Conservation (phyloP, 2,888 invertebrate genomes). For the Branchipolynoe longqiensis region DNA sequence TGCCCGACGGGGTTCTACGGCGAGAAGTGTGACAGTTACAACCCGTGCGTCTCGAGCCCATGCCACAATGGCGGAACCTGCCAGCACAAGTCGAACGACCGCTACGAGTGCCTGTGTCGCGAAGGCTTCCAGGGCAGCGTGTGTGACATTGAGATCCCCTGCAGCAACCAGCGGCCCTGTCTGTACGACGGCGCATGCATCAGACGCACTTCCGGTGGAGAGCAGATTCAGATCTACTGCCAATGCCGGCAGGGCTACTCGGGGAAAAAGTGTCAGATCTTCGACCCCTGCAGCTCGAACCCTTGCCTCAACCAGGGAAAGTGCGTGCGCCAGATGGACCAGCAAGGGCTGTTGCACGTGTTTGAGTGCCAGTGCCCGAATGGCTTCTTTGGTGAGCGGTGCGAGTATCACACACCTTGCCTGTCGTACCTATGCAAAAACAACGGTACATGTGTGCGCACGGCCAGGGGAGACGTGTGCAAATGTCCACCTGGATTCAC, state of each 20-base stretch:
- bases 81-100: constrained; percentile 62
- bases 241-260: constrained; percentile 64
- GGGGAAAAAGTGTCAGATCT: constrained; percentile 64
- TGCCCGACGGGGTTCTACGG: constrained; percentile 66
- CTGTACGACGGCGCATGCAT: constrained; percentile 65
- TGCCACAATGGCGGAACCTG: constrained; percentile 67
- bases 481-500: constrained; percentile 62
- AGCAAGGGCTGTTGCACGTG: constrained; percentile 37
- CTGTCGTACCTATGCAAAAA: constrained; percentile 53
- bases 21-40: constrained; percentile 63
- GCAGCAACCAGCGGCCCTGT: constrained; percentile 63
- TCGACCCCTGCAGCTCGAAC: constrained; percentile 63
- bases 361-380: constrained; percentile 66
- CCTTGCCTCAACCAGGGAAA: constrained; percentile 62
- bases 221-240: constrained; percentile 59
- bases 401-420: constrained; percentile 65
- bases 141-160: constrained; percentile 62
- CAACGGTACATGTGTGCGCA: constrained; percentile 64
- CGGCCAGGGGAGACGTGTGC: constrained; percentile 54
- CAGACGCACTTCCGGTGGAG: constrained; percentile 10
- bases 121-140: constrained; percentile 55
- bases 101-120: constrained; percentile 65
- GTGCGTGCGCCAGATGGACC: constrained; percentile 58
- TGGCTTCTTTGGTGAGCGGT: constrained; percentile 67
- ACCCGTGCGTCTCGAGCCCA: constrained; percentile 67